Evolutionary conservation across 2,888 invertebrate species (phyloP).

Genomic region (Sympetrum striolatum): DNA sequence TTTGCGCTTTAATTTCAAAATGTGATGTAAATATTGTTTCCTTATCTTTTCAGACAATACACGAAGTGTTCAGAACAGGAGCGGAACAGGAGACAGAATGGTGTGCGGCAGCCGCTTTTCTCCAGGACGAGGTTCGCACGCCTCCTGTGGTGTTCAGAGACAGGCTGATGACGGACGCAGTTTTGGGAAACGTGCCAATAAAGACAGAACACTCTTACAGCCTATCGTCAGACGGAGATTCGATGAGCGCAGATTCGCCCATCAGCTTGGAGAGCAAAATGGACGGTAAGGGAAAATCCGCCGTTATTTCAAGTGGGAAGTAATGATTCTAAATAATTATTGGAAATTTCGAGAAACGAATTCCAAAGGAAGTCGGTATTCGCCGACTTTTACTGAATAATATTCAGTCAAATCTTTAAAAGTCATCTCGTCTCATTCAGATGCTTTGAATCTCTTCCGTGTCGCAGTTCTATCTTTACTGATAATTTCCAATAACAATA

Average conservation of each 20-base stretch:
- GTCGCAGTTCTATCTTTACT: too few relatives aligned
- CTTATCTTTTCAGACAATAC: neutral
- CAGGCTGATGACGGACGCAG: constrained; percentile 87
- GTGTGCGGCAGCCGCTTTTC: constrained; percentile 14
- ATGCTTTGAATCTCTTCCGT: too few relatives aligned
- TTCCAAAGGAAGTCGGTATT: neutral
- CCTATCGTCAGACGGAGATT: constrained; percentile 56
- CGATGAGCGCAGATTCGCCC: constrained; percentile 69
- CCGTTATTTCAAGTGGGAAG: too few relatives aligned
- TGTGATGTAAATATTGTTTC: neutral
- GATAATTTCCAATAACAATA: too few relatives aligned
- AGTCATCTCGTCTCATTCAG: too few relatives aligned
- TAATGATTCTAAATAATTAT: too few relatives aligned
- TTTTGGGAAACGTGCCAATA: constrained; percentile 80
- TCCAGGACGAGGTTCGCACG: constrained; percentile 13
- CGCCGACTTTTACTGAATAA: too few relatives aligned
- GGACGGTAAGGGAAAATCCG: constrained; percentile 65
- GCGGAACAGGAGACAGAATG: constrained; percentile 6
- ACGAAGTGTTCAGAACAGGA: constrained; percentile 24
- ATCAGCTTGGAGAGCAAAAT: constrained; percentile 65
- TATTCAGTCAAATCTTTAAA: too few relatives aligned
- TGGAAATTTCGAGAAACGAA: too few relatives aligned
- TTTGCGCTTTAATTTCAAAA: too few relatives aligned
- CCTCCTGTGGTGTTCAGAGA: constrained; percentile 79
- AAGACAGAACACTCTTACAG: constrained; percentile 95